Conservation (phyloP, 2,113 vertebrate genomes). For the Spilogale gracilis region DNA sequence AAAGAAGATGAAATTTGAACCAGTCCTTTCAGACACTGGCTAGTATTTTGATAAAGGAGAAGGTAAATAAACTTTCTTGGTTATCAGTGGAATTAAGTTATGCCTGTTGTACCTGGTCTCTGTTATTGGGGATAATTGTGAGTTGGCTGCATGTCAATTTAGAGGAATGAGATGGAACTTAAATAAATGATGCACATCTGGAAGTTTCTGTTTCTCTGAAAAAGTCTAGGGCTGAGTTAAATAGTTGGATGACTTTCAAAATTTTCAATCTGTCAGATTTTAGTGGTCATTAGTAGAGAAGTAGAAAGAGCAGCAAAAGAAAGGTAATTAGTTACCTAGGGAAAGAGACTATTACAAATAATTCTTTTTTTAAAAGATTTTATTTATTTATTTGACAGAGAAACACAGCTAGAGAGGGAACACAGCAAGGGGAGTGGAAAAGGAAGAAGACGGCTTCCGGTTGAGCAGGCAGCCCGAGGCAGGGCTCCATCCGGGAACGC, state of each 20-base stretch:
- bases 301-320: background rate
- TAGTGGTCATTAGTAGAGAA: constrained; percentile 39
- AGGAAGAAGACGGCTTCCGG: too few species aligned
- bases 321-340: constrained; percentile 37
- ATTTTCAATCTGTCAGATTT: constrained; percentile 65
- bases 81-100: constrained; percentile 13
- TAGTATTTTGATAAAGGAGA: constrained; percentile 27
- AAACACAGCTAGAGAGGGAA: too few species aligned
- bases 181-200: constrained; percentile 68
- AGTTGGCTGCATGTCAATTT: constrained; percentile 56
- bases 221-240: constrained; percentile 29
- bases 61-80: constrained; percentile 50
- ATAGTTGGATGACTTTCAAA: constrained; percentile 66
- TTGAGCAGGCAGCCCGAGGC: too few species aligned
- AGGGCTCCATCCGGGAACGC: too few species aligned
- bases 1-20: constrained; percentile 43
- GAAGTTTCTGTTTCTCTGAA: constrained; percentile 51
- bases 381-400: too few species aligned
- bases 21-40: background rate
- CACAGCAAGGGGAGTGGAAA: too few species aligned
- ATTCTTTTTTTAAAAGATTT: background rate
- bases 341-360: constrained; percentile 5
- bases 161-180: constrained; percentile 51
- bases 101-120: background rate
- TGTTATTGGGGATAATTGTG: constrained; percentile 42